phyloP scores from a whole-genome alignment of 2,888 invertebrate species.

The Diaperis boleti region DNA sequence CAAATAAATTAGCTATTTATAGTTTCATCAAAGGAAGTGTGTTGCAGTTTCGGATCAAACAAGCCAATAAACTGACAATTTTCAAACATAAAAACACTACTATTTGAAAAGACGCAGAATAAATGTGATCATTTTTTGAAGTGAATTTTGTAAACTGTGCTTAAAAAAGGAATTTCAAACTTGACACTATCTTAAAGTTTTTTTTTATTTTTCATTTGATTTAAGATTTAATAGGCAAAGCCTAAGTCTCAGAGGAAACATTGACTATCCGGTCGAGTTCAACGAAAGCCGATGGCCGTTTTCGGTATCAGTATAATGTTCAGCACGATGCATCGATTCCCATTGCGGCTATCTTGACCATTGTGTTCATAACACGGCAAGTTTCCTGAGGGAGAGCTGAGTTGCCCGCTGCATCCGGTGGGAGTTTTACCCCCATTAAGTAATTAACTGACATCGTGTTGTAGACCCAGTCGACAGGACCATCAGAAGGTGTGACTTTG shows the following conservation, averaged over 20 bases:
- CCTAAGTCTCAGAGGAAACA: conserved; percentile 32
- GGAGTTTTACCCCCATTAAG: conserved; percentile 50
- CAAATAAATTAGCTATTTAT: too few species aligned
- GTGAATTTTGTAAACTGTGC: too few species aligned
- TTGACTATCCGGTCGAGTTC: conserved; percentile 28
- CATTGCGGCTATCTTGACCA: conserved; percentile 48
- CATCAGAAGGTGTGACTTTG: too few species aligned
- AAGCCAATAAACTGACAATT: too few species aligned
- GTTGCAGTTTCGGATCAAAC: too few species aligned
- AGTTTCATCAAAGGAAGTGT: too few species aligned
- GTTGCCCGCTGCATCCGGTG: conserved; percentile 32
- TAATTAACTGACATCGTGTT: conserved; percentile 48
- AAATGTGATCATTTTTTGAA: too few species aligned
- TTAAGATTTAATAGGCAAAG: conserved; percentile 28
- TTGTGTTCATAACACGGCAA: conserved; percentile 49
- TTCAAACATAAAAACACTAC: too few species aligned
- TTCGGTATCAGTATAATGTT: conserved; percentile 47
- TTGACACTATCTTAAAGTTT: too few species aligned
- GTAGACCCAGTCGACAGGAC: neutral
- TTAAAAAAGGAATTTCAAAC: too few species aligned
- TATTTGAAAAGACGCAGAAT: too few species aligned
- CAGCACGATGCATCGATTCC: conserved; percentile 47
- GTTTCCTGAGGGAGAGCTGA: conserved; percentile 44
- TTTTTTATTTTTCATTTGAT: too few species aligned
- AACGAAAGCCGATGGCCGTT: conserved; percentile 38